phyloP scores from a whole-genome alignment of 2,797 vertebrate genomes.

The Sandelia bainsii region DNA sequence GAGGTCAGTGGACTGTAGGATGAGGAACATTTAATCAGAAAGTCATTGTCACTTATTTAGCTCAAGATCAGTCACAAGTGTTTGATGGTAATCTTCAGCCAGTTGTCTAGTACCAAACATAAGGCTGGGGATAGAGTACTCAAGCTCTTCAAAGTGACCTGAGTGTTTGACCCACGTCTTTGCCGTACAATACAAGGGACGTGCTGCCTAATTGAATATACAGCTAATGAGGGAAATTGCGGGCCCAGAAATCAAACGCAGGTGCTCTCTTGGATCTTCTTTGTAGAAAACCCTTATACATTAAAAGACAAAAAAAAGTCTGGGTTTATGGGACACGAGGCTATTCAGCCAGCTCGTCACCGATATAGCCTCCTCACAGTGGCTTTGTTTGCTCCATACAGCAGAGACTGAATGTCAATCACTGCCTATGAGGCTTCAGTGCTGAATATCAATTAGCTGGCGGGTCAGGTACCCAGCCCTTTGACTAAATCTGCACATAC shows the following conservation, averaged over 20 bases:
- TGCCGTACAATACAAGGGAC: constrained; percentile 48
- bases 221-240: constrained; percentile 70
- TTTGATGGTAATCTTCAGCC: constrained; percentile 65
- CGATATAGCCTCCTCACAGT: constrained; percentile 32
- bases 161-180: constrained; percentile 66
- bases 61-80: constrained; percentile 55
- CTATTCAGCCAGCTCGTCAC: constrained; percentile 45
- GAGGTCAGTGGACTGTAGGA: constrained; percentile 23
- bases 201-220: constrained; percentile 66
- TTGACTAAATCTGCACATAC: constrained; percentile 12
- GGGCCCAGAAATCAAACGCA: constrained; percentile 66
- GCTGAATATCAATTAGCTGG: constrained; percentile 43
- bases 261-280: constrained; percentile 69
- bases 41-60: constrained; percentile 61
- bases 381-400: constrained; percentile 49
- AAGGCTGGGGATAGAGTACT: constrained; percentile 39
- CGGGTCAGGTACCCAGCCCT: constrained; percentile 33
- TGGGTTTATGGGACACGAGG: constrained; percentile 18
- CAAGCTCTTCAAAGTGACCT: constrained; percentile 68
- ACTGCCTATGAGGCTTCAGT: constrained; percentile 25
- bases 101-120: constrained; percentile 52
- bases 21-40: constrained; percentile 59
- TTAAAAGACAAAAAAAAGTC: constrained; percentile 56
- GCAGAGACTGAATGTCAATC: constrained; percentile 38
- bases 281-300: constrained; percentile 49